A percentile compares a stretch with the other conserved stretches of the same genome.
phyloP scores from a whole-genome alignment of 2,113 vertebrate genomes.

The Nymphicus hollandicus region DNA sequence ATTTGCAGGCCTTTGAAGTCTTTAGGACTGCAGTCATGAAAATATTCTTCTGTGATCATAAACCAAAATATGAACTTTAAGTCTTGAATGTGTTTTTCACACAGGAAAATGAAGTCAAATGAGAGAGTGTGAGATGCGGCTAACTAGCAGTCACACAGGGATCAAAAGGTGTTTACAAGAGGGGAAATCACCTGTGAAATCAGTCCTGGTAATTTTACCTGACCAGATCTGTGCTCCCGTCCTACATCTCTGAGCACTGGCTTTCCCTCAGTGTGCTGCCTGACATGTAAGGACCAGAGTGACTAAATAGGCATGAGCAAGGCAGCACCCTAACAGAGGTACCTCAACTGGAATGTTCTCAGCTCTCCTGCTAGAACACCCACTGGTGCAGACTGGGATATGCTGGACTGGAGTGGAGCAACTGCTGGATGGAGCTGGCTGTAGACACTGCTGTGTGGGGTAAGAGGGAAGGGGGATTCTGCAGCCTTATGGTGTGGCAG shows the following conservation, averaged over 20 bases:
- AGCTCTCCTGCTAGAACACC: not conserved
- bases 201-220: not conserved
- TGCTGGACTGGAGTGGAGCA: accelerated
- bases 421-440: not conserved
- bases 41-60: not conserved
- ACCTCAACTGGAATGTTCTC: not conserved
- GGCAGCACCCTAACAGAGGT: not conserved
- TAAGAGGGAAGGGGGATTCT: not conserved
- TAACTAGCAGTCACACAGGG: not conserved
- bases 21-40: not conserved
- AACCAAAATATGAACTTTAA: not conserved
- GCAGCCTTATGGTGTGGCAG: accelerated
- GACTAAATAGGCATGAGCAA: accelerated
- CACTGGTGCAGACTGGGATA: accelerated
- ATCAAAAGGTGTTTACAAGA: constrained; percentile 27
- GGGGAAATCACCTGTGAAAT: constrained; percentile 26
- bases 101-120: not conserved
- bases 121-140: accelerated
- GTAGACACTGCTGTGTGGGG: accelerated
- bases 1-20: not conserved
- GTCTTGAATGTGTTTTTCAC: not conserved
- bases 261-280: not conserved
- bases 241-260: not conserved
- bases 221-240: not conserved
- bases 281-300: accelerated